Base-by-base conservation (phyloP, 2,888 invertebrate genomes). In the Parnassius smintheus region DNA sequence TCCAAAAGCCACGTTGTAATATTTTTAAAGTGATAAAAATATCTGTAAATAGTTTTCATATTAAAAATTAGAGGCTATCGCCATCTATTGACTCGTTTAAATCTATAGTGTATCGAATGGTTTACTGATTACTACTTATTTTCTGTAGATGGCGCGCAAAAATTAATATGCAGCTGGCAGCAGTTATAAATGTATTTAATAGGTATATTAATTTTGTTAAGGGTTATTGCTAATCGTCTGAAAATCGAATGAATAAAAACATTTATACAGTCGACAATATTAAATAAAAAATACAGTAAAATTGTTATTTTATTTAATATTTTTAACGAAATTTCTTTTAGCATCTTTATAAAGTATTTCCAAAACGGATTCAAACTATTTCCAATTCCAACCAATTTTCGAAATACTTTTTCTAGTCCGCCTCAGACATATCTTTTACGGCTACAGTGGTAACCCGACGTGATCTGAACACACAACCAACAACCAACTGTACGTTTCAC, bases 121-220 rank as follows among this genome's bases (percentile, higher is more conserved):
- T 56, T 42, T n/a, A 52, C 13, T 54, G 42, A 42, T 9, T 62
- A 45, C 50, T 11, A 45, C 44, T 49, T 54, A 2, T 54, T 53
- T 44, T 44, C 11, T 44, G 44, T 50, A 62, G 62, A 62, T 58
- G 62, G 62, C 49, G 62, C 35, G 9, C 13, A 12, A 44, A 53
- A 42, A 9, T 22, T 8, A 22, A 7, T 51, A 4, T 46, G 18
- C 46, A 46, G 18, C 13, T 44, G 60, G 55, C 44, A 44, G 55
- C 55, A 48, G 22, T 13, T 10, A 35, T 12, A 11, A 11, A 51
- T 11, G 11, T 10, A 18, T 53, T 53, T 45, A 9, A n/a, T n/a
- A n/a, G n/a, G 25, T 59, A 25, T 53, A 41, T 11, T 25, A 59
- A 35, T 52, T 53, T 12, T 22, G 35, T 41, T 59, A 42, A 44